These are phyloP conservation scores for Ericerus pela DNA, from an alignment of 1,140 invertebrate species.

Conservation along the genomic window DNA sequence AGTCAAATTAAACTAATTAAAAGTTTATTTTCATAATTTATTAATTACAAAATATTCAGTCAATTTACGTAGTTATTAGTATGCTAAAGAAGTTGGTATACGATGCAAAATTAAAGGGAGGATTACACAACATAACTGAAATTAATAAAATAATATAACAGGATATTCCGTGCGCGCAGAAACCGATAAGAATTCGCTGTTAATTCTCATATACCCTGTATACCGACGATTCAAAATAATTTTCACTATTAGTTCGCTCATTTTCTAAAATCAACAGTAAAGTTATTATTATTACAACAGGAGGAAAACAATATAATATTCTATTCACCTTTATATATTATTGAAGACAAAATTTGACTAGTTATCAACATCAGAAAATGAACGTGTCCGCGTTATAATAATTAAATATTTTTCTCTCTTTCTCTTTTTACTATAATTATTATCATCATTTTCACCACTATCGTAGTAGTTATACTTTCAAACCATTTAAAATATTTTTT, in stretches of 20 bases:
- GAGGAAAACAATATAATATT: too few relatives aligned
- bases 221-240: neutral
- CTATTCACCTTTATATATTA: neutral
- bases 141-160: neutral
- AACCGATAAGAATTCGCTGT: neutral
- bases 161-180: too few relatives aligned
- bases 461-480: neutral
- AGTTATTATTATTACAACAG: too few relatives aligned
- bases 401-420: too few relatives aligned
- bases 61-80: conserved; percentile 1
- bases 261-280: neutral
- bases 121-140: neutral
- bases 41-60: conserved; percentile 11
- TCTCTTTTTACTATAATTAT: too few relatives aligned
- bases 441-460: too few relatives aligned
- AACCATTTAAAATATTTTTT: neutral
- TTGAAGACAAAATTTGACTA: conserved; percentile 8
- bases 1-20: too few relatives aligned
- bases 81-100: conserved; percentile 4
- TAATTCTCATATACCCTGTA: neutral
- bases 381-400: neutral
- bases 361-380: neutral
- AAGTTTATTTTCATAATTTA: neutral
- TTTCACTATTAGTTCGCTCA: neutral
- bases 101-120: neutral